Evolutionary conservation across 2,113 vertebrate genomes (phyloP).

Genomic region (Prunella himalayana): DNA sequence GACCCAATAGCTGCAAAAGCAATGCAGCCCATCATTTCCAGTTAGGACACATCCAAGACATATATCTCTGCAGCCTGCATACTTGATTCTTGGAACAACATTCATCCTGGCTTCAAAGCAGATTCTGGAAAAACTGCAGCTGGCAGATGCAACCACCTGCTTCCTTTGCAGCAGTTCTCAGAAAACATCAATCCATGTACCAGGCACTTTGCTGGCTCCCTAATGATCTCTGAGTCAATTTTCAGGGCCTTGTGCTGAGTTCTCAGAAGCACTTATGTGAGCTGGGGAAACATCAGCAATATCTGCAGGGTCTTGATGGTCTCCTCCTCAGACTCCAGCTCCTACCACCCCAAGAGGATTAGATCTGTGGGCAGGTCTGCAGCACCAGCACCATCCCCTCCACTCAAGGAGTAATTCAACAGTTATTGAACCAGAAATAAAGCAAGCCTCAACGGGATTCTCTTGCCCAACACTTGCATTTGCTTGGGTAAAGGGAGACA

Average conservation of each 20-base stretch:
- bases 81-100: neutral
- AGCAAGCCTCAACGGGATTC: rapidly evolving
- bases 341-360: neutral
- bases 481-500: neutral
- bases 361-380: neutral
- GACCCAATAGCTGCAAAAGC: neutral
- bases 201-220: conserved; percentile 14
- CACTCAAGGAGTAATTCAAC: neutral
- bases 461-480: neutral
- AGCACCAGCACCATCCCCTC: neutral
- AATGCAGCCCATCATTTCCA: neutral
- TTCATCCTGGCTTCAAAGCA: neutral
- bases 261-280: conserved; percentile 7
- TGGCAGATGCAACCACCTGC: conserved; percentile 17
- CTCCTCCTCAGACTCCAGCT: neutral
- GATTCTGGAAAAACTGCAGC: conserved; percentile 25
- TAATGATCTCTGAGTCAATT: conserved; percentile 26
- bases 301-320: neutral
- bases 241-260: neutral
- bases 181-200: conserved; percentile 28
- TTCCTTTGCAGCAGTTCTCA: conserved; percentile 39
- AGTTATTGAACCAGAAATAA: neutral
- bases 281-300: neutral
- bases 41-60: neutral
- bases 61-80: neutral